Base-by-base conservation (phyloP, 2,113 vertebrate species). In the Python bivittatus region DNA sequence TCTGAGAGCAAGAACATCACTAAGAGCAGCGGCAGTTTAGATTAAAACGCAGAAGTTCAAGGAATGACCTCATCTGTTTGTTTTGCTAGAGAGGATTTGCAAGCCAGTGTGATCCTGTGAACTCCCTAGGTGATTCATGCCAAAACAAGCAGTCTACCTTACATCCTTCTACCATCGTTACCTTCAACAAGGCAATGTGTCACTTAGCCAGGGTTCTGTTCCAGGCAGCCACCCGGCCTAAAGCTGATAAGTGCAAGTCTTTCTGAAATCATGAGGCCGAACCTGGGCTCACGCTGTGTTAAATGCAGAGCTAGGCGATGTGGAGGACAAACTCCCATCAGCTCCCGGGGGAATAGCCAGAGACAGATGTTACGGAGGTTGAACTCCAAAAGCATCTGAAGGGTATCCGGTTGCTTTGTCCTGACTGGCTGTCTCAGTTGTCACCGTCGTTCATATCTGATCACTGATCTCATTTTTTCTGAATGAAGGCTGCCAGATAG, bases 31-130 rank as follows among this genome's bases (percentile, higher is more conserved):
- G 42, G 42, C n/a, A 4, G 0, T 0, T 56, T 22, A 23, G 22
- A 33, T 9, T 52, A 9, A 0, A 2, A 0, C 0, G 0, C 1
- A 1, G 58, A 9, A 12, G 85, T 83, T 27, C 57, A 91, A 64
- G 91, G 86, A 68, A 84, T 96, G 93, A 95, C 92, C 91, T 44
- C 87, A 94, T 96, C 27, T 4, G 52, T 92, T 95, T 91, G 15
- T 8, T 92, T 92, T 88, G 61, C 85, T 72, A 88, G 90, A 96
- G 94, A 88, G 8, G 68, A 94, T 58, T 91, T 90, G 94, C 84
- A 54, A 61, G 0, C 25, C 88, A 86, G 42, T 68, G 90, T 8
- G 33, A 72, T 94, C 84, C 61, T 91, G 92, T 95, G 91, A 93
- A 91, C 94, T 96, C 93, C 84, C 68, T 88, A 0, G 17, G 12